phyloP scores from a whole-genome alignment of 2,113 vertebrate genomes.

The Cacatua alba region DNA sequence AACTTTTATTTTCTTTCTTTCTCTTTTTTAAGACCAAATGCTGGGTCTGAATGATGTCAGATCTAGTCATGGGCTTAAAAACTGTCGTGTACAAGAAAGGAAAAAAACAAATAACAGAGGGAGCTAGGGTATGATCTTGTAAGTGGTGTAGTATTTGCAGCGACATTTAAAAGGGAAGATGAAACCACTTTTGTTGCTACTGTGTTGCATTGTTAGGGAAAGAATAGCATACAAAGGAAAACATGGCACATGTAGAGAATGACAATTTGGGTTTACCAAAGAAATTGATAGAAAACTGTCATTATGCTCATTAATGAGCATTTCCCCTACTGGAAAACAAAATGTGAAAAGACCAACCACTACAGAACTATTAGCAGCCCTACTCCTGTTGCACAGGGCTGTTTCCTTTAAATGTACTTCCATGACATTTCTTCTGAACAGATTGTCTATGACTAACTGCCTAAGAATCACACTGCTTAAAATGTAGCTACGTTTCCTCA shows the following conservation, averaged over 20 bases:
- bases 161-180: not conserved
- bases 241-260: not conserved
- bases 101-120: not conserved
- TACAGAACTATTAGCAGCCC: not conserved
- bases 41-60: not conserved
- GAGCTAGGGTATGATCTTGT: not conserved
- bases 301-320: not conserved
- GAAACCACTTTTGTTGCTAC: not conserved
- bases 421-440: not conserved
- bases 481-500: not conserved
- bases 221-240: not conserved
- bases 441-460: not conserved
- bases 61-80: not conserved
- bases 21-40: not conserved
- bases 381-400: not conserved
- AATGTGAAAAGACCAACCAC: not conserved
- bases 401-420: not conserved
- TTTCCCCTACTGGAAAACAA: not conserved
- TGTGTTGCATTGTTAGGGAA: not conserved
- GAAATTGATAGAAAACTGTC: not conserved
- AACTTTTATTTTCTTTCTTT: not conserved
- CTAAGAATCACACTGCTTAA: not conserved
- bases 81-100: not conserved
- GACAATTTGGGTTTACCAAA: not conserved
- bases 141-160: not conserved